Evolutionary conservation across 1,140 invertebrate genomes (phyloP).

Genomic region (Formica exsecta): DNA sequence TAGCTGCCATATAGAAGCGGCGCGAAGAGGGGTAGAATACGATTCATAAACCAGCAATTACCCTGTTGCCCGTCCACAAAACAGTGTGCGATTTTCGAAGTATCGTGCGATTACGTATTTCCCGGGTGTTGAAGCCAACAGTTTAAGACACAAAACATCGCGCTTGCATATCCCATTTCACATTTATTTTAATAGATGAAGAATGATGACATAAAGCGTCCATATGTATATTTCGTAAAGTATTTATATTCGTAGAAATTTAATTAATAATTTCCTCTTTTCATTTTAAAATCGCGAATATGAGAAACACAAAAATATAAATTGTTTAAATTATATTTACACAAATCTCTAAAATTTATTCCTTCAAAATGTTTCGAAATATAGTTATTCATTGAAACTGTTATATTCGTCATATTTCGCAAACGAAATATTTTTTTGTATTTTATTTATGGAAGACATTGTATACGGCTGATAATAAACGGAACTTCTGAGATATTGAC

Average conservation of each 20-base stretch:
- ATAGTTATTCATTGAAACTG: neutral
- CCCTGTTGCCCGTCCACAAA: conserved; percentile 73
- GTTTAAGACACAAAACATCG: conserved; percentile 16
- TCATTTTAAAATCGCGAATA: neutral
- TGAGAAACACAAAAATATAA: neutral
- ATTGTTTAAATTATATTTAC: neutral
- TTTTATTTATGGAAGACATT: conserved; percentile 24
- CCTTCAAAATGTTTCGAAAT: neutral
- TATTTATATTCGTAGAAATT: neutral
- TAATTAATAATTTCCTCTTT: neutral
- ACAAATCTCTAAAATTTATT: neutral
- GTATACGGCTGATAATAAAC: conserved; percentile 26
- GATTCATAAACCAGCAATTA: conserved; percentile 86
- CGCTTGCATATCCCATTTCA: neutral
- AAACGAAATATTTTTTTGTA: neutral
- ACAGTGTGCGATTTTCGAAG: conserved; percentile 28
- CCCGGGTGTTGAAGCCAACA: conserved; percentile 35
- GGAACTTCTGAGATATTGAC: conserved; percentile 54
- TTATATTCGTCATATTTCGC: neutral
- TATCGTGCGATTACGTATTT: conserved; percentile 18
- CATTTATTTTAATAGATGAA: neutral
- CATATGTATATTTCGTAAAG: neutral
- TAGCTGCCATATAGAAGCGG: conserved; percentile 66
- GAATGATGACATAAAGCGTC: neutral
- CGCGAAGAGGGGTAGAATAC: conserved; percentile 77